These are phyloP conservation scores for Delia radicum DNA, from an alignment of 1,140 invertebrate genomes.

Conservation along the genomic window DNA sequence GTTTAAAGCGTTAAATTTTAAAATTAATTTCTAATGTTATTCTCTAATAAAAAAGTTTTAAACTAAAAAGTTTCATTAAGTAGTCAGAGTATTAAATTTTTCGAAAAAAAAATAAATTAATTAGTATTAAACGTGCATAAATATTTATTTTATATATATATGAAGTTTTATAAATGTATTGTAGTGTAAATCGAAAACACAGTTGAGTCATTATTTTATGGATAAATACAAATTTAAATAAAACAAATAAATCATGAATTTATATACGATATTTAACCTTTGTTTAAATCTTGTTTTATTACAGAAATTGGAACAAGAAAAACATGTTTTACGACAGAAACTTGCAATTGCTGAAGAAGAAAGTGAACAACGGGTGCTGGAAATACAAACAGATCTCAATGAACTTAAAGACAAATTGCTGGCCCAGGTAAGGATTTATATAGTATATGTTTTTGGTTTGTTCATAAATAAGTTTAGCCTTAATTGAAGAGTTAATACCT, in stretches of 20 bases:
- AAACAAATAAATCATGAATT: neutral
- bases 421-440: conserved; percentile 49
- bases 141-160: neutral
- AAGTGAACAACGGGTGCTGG: conserved; percentile 82
- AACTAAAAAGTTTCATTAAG: neutral
- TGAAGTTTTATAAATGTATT: neutral
- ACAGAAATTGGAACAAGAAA: conserved; percentile 91
- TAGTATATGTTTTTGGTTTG: too few species aligned
- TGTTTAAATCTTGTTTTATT: conserved; percentile 38
- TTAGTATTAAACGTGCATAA: neutral
- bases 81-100: neutral
- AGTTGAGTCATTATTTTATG: neutral
- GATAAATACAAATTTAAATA: neutral
- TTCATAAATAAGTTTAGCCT: too few species aligned
- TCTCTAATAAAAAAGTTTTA: too few species aligned
- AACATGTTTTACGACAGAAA: conserved; percentile 80
- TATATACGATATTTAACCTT: neutral
- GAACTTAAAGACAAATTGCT: conserved; percentile 69
- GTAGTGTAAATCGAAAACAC: neutral
- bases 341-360: conserved; percentile 83
- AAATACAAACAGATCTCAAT: conserved; percentile 83
- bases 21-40: neutral
- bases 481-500: too few species aligned
- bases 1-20: neutral
- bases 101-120: neutral